Base-by-base conservation (phyloP, 2,113 vertebrate species). In the Thunnus maccoyii region DNA sequence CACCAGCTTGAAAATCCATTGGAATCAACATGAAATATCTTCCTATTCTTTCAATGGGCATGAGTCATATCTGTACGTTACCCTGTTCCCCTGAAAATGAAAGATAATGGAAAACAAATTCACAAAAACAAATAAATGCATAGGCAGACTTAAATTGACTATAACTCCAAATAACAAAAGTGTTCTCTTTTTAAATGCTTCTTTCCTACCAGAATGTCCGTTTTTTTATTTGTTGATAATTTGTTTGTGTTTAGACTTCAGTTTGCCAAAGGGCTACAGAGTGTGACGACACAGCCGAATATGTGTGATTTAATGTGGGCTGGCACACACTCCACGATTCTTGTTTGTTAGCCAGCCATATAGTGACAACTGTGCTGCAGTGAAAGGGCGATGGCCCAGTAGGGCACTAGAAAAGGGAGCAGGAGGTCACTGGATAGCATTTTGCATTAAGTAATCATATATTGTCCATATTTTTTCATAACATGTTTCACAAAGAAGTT, bases 221-320 rank as follows among this genome's bases (percentile, higher is more conserved):
- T 20, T 65, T 80, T 83, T 61, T 13, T 55, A 30, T 76, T 61
- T 13, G 3, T 2, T 50, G 16, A 46, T 78, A 7, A 63, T 72
- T 75, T 78, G 36, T 80, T 78, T 78, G 57, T 76, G 41, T 74
- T 80, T 60, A n/a, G 20, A 63, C 52, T 32, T 75, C 27, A 60
- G 52, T 51, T 80, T 50, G 36, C 80, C 62, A 54, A n/a, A 72
- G 54, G 77, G 71, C 80, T 36, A 14, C 50, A 44, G 58, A 76
- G 80, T 78, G 75, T 83, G 71, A 87, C 47, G 20, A 72, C 69
- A 76, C 3, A 5, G 67, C 44, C 5, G 3, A 58, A 48, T 70
- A 48, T 60, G 47, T 84, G 60, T 89, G 85, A 92, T 86, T 82
- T 92, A 84, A 91, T 90, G 63, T 61, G 47, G 32, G 62, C 16